A percentile compares a stretch with the other conserved stretches of the same genome.
These are phyloP conservation scores for Vultur gryphus DNA, from an alignment of 2,797 vertebrate species.

Conservation along the genomic window DNA sequence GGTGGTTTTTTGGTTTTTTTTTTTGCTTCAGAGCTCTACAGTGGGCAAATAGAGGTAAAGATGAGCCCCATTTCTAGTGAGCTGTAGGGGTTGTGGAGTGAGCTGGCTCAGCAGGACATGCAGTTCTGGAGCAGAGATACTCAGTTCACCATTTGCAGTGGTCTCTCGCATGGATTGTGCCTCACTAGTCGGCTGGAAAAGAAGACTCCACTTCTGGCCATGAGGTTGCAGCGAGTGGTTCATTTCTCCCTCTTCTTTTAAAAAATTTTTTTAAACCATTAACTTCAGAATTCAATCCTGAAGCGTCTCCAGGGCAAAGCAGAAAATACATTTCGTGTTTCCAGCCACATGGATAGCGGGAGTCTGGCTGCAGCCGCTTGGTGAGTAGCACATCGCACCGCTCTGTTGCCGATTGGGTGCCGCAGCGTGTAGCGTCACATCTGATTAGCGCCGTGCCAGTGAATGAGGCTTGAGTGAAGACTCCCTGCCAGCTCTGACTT, in stretches of 20 bases:
- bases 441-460: constrained; percentile 69
- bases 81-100: not conserved
- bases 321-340: constrained; percentile 17
- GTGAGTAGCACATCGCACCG: constrained; percentile 13
- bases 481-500: constrained; percentile 75
- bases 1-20: no score
- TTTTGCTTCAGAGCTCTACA: not conserved
- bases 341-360: not conserved
- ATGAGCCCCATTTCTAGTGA: not conserved
- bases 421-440: constrained; percentile 52
- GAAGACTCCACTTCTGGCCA: constrained; percentile 36
- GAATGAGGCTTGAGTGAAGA: constrained; percentile 66
- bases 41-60: not conserved
- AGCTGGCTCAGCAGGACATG: not conserved
- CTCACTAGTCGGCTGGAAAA: constrained; percentile 54
- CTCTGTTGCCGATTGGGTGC: constrained; percentile 8
- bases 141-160: not conserved
- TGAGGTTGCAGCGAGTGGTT: constrained; percentile 14
- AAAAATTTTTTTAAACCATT: constrained; percentile 38
- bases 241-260: constrained; percentile 21
- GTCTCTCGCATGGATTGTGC: constrained; percentile 39
- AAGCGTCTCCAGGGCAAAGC: constrained; percentile 41
- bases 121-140: not conserved
- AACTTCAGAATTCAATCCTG: constrained; percentile 49
- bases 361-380: not conserved